Conservation (phyloP, 2,888 invertebrate genomes). For the Sphaeridia pumilis region DNA sequence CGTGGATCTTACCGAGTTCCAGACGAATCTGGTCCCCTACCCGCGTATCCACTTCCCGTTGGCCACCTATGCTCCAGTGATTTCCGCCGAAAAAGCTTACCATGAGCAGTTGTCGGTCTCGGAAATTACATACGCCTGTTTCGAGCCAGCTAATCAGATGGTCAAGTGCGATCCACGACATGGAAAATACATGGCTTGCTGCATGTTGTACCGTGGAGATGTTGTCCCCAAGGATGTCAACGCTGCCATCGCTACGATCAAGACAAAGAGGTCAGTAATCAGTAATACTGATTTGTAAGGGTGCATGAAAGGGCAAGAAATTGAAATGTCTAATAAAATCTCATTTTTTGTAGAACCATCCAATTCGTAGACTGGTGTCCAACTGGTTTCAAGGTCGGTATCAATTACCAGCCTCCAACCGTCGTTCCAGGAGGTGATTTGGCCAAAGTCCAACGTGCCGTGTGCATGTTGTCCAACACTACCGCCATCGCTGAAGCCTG, state of each 20-base stretch:
- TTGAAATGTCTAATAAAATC: no score
- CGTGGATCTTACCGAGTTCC: conserved; percentile 84
- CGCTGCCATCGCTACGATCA: conserved; percentile 56
- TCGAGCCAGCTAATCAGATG: conserved; percentile 92
- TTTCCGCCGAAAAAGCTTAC: conserved; percentile 75
- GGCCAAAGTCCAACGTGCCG: conserved; percentile 67
- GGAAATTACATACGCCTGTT: conserved; percentile 81
- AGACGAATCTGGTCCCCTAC: conserved; percentile 51
- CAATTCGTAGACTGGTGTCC: conserved; percentile 47
- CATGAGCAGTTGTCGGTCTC: conserved; percentile 53
- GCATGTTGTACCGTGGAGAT: conserved; percentile 73
- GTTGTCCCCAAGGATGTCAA: conserved; percentile 59
- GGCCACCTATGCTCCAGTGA: conserved; percentile 23
- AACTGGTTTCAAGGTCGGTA: conserved; percentile 43
- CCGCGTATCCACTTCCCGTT: conserved; percentile 47
- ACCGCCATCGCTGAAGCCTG: conserved; percentile 57
- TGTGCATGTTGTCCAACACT: conserved; percentile 67
- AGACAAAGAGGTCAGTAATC: conserved; percentile 47
- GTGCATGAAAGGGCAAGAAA: no score
- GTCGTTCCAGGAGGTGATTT: conserved; percentile 39
- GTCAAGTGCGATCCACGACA: conserved; percentile 36
- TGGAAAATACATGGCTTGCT: conserved; percentile 60
- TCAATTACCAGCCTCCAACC: conserved; percentile 24
- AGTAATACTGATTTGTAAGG: no score
- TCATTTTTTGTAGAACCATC: no score